These are phyloP conservation scores for Aplodontia rufa DNA, from an alignment of 2,113 vertebrate species.

Conservation along the genomic window DNA sequence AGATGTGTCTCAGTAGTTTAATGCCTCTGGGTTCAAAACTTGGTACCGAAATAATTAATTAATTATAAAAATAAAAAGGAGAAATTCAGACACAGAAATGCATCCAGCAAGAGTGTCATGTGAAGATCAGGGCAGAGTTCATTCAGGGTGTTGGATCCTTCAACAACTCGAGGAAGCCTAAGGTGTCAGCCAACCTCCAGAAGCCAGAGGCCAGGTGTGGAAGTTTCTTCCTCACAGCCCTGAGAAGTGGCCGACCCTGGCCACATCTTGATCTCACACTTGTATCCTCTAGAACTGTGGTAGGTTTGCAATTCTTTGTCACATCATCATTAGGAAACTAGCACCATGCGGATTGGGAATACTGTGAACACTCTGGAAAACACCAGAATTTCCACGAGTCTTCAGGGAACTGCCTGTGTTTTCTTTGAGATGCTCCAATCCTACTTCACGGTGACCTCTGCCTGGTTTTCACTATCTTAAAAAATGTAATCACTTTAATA, in stretches of 20 bases:
- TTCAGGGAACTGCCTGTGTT: not conserved
- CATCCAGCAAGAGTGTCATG: not conserved
- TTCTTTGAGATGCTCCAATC: not conserved
- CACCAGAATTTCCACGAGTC: not conserved
- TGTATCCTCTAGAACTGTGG: not conserved
- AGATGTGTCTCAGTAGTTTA: no score
- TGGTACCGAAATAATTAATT: no score
- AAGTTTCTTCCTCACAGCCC: not conserved
- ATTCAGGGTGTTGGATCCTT: not conserved
- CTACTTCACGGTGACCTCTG: not conserved
- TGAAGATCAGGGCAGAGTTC: not conserved
- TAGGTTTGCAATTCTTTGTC: not conserved
- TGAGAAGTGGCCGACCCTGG: not conserved
- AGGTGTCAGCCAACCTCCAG: not conserved
- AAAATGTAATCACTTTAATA: not conserved
- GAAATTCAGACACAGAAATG: not conserved
- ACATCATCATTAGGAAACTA: not conserved
- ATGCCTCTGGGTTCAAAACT: no score
- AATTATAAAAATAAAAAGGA: no score
- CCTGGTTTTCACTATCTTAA: not conserved
- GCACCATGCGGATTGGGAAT: not conserved
- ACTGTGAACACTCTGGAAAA: not conserved
- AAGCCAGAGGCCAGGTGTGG: no score
- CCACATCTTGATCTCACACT: not conserved
- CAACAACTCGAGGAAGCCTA: not conserved